phyloP scores from a whole-genome alignment of 2,113 vertebrate species.

The Caloenas nicobarica region DNA sequence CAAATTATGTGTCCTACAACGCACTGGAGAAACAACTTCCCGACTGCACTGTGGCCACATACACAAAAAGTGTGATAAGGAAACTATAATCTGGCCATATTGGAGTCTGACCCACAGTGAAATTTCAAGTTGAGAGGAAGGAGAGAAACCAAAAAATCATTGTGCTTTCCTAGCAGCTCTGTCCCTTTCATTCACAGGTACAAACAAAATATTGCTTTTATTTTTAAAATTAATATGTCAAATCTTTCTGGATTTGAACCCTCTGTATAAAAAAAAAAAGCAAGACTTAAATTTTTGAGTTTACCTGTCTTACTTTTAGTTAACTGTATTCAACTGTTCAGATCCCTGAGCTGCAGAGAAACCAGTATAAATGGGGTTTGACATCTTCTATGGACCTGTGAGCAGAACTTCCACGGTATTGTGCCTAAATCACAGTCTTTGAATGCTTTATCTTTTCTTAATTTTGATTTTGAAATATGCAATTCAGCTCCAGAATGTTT shows the following conservation, averaged over 20 bases:
- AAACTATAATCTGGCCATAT: neutral
- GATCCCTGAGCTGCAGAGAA: neutral
- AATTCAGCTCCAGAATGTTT: neutral
- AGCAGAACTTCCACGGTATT: neutral
- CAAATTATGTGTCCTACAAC: neutral
- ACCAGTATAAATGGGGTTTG: neutral
- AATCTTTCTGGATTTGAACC: neutral
- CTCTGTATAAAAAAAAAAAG: neutral
- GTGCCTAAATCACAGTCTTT: neutral
- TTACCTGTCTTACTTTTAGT: neutral
- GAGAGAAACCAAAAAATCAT: neutral
- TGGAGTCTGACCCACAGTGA: neutral
- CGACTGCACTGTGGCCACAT: neutral
- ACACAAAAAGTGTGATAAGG: neutral
- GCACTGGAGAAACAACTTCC: neutral
- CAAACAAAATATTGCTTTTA: neutral
- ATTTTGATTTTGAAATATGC: neutral
- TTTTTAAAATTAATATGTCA: neutral
- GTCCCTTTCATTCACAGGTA: rapidly evolving
- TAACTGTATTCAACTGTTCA: neutral
- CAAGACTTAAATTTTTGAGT: neutral
- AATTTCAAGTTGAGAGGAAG: neutral
- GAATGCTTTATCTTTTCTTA: neutral
- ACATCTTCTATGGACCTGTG: neutral
- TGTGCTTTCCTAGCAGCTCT: neutral